phyloP scores from a whole-genome alignment of 2,797 vertebrate genomes.

The Halcyon chelicuti region DNA sequence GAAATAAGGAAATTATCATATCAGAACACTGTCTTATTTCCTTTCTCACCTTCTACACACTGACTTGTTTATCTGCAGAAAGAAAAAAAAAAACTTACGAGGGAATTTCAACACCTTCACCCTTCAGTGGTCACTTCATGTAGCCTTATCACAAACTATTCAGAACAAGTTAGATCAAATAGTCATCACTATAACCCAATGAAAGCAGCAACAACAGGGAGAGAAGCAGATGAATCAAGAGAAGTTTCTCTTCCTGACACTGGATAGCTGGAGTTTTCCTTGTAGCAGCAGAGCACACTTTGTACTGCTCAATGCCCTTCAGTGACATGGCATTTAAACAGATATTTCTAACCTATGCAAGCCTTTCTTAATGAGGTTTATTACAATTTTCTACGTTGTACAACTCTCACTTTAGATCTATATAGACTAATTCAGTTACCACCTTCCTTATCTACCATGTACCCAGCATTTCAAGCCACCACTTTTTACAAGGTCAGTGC shows the following conservation, averaged over 20 bases:
- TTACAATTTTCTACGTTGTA: not conserved
- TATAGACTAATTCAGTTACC: too few relatives aligned
- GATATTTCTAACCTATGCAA: not conserved
- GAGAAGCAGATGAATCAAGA: not conserved
- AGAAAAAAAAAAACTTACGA: not conserved
- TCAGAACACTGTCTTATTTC: not conserved
- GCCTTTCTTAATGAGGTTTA: rapidly evolving
- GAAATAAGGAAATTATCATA: not conserved
- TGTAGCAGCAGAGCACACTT: rapidly evolving
- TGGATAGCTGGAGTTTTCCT: not conserved
- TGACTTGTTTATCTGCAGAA: not conserved
- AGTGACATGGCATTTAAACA: not conserved
- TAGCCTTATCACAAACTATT: not conserved
- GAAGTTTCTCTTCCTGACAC: not conserved
- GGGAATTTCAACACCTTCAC: not conserved
- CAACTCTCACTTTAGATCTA: not conserved
- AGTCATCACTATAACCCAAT: not conserved
- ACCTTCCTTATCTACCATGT: not conserved
- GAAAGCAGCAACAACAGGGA: not conserved
- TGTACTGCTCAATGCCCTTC: not conserved
- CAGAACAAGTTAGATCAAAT: not conserved
- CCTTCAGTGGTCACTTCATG: not conserved
- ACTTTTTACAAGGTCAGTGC: not conserved
- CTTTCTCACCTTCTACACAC: not conserved
- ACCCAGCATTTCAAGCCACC: not conserved